Evolutionary conservation across 2,888 invertebrate species (phyloP), one percentile per base, ranked within the genome.

Genomic region (Scaptomyza tumidula): DNA sequence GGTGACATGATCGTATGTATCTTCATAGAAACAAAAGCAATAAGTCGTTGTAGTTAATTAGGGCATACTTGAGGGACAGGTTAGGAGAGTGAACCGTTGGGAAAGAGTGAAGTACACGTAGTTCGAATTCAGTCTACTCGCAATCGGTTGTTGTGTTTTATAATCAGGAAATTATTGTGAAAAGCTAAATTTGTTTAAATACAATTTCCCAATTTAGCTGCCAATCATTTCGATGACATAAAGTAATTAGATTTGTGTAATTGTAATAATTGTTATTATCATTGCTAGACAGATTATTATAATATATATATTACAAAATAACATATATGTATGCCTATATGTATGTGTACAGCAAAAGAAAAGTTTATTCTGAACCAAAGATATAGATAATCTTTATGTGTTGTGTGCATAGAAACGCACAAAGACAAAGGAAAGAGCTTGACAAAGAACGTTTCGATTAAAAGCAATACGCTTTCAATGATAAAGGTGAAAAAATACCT

Each of bases 1-100:
- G 82, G 85, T 45, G 81, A 78, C 81, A 82, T 82, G 0, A 1
- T 66, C 50, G 14, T 19, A 6, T 3, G 63, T 73, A 27, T 11
- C 19, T 19, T 19, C 2, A 14, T 16, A 9, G 24, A 24, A 24
- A 5, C 24, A 24, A 3, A 24, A 24, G 24, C 24, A 24, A 24
- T 24, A 2, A 24, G 24, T 24, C 1, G 24, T 24, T 24, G 24
- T 19, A 19, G 19, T 19, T 19, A 19, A 2, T 19, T 19, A 19
- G 19, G 19, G 2, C 1, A 19, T 19, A 19, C 19, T 19, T 19
- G 7, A 16, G 16, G 16, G 10, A 33, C 10, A 33, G 1, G 33
- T 33, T 33, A 29, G 10, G 10, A 10, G 11, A 4, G 7, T 13
- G 3, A 1, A 13, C 13, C 35, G 13, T 35, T 35, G 35, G 35